phyloP scores from a whole-genome alignment of 2,888 invertebrate genomes.

The Protonemura montana region DNA sequence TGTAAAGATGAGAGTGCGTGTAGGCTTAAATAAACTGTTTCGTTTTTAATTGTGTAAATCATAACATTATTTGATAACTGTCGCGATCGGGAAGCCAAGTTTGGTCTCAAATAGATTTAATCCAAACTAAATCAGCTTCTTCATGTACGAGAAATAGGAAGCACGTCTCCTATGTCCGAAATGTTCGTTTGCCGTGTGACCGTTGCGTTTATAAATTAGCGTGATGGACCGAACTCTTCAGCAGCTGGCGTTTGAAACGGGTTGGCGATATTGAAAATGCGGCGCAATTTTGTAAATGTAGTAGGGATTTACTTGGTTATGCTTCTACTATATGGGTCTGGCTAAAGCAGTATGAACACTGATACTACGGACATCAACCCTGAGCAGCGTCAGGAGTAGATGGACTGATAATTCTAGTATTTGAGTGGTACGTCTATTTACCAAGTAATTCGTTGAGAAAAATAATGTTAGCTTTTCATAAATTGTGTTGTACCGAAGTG shows the following conservation, averaged over 20 bases:
- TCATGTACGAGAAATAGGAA: neutral
- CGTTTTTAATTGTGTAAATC: neutral
- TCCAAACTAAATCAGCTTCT: constrained; percentile 27
- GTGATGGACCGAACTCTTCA: neutral
- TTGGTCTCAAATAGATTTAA: constrained; percentile 24
- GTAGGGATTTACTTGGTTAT: neutral
- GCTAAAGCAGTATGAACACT: too few species aligned
- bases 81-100: neutral
- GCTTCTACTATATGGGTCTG: neutral
- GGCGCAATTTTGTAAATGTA: neutral
- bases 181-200: neutral
- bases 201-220: neutral
- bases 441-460: neutral
- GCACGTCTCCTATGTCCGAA: neutral
- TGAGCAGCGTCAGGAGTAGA: neutral
- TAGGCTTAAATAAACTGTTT: neutral
- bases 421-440: neutral
- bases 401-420: neutral
- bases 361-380: too few species aligned
- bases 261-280: neutral
- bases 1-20: neutral
- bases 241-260: neutral
- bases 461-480: neutral
- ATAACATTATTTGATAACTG: too few species aligned
- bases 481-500: neutral